phyloP scores from a whole-genome alignment of 2,888 invertebrate genomes.

The Tetropium fuscum region DNA sequence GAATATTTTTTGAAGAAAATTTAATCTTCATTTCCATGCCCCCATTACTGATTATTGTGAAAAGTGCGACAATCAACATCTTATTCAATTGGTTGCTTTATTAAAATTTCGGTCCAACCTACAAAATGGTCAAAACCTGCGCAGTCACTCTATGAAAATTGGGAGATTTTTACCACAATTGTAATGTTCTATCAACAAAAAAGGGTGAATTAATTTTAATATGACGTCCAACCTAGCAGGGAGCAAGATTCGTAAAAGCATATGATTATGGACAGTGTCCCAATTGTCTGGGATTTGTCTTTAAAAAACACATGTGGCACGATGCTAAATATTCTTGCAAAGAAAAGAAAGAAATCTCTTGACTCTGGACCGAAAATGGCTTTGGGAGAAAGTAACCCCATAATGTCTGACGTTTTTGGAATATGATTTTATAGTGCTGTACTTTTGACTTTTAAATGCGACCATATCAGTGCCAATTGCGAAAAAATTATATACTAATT shows the following conservation, averaged over 20 bases:
- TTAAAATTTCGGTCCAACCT: too few relatives aligned
- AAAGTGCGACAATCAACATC: too few relatives aligned
- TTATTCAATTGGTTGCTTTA: too few relatives aligned
- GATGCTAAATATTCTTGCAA: too few relatives aligned
- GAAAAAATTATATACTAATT: too few relatives aligned
- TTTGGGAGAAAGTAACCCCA: too few relatives aligned
- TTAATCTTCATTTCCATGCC: not conserved
- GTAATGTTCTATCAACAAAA: not conserved
- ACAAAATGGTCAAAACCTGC: too few relatives aligned
- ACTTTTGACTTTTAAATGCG: too few relatives aligned
- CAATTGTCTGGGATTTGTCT: not conserved
- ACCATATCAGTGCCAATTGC: not conserved
- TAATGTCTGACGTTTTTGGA: not conserved
- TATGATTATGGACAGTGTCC: not conserved
- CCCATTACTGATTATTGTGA: not conserved
- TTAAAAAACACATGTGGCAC: not conserved
- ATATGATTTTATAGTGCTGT: too few relatives aligned
- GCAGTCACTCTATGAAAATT: too few relatives aligned
- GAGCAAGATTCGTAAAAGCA: not conserved
- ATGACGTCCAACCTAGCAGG: not conserved
- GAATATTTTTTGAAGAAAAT: not conserved
- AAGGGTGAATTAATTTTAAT: not conserved
- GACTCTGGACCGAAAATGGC: too few relatives aligned
- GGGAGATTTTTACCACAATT: not conserved
- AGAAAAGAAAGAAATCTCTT: too few relatives aligned